These are phyloP conservation scores for Amphilophus citrinellus DNA, from an alignment of 2,113 vertebrate genomes.

Conservation along the genomic window DNA sequence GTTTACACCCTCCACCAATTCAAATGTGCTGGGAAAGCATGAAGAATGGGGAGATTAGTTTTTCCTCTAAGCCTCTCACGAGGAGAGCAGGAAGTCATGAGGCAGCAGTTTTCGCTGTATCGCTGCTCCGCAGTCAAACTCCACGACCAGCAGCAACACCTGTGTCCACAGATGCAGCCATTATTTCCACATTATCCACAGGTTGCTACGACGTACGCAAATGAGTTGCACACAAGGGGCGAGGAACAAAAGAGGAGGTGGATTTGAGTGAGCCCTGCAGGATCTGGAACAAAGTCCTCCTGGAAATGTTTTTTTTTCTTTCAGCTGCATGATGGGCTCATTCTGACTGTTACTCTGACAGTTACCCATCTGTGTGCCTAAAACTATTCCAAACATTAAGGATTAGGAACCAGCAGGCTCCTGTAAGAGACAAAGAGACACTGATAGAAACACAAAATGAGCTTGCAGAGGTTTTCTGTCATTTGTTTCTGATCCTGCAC, in stretches of 20 bases:
- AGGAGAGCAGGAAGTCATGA: conserved; percentile 29
- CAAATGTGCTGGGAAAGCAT: neutral
- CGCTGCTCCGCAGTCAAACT: neutral
- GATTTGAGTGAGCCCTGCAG: neutral
- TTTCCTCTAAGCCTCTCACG: neutral
- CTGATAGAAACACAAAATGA: accelerated
- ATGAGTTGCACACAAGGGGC: neutral
- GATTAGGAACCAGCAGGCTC: neutral
- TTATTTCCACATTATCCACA: conserved; percentile 16
- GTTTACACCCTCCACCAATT: neutral
- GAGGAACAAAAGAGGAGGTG: neutral
- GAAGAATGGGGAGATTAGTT: conserved; percentile 5
- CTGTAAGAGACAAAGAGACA: too few species aligned
- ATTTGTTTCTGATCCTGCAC: neutral
- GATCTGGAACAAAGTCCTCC: neutral
- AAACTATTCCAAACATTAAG: neutral
- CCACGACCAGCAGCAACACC: neutral
- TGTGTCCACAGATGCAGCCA: conserved; percentile 22
- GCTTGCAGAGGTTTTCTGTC: neutral
- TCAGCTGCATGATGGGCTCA: neutral
- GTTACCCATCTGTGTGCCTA: neutral
- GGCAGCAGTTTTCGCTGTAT: conserved; percentile 17
- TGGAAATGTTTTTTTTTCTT: accelerated
- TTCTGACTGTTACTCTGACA: neutral
- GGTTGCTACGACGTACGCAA: neutral